Base-by-base conservation (phyloP, 2,888 invertebrate genomes). In the Antitype chi region DNA sequence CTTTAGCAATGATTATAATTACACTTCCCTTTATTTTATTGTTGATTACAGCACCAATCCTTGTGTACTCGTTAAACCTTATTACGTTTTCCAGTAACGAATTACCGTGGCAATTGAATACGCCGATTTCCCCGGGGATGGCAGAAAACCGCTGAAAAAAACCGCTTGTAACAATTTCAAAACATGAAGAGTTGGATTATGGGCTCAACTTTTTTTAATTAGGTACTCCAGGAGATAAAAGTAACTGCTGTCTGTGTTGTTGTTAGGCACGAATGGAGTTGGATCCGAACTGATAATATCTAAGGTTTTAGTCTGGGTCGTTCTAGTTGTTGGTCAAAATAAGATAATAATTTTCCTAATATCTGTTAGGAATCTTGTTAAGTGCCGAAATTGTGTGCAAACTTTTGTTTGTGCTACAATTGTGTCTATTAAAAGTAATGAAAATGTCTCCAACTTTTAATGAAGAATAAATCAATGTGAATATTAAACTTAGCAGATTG, bases 61-160 rank as follows among this genome's bases (percentile, higher is more conserved):
- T 81, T 75, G 76, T 74, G 63, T 70, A 68, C 76, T 87, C 79
- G 66, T 87, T 86, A 78, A 79, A 68, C 74, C 74, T 79, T 70
- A 86, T 86, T 86, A 87, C 66, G 73, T 86, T 82, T 82, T 68
- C 71, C 75, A 82, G 76, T 76, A 73, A 87, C 77, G 59, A 85
- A 86, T 82, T 85, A 79, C 82, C 74, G 70, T 78, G 74, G 79
- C 86, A 87, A 87, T 86, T 87, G 87, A 87, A 87, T 76, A 70
- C 79, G 69, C 70, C 85, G 71, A 87, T 87, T 86, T 86, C 86
- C 87, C 85, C 3, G 64, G 68, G 66, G 86, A 76, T 71, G 69
- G 66, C 57, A 28, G 72, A 74, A 74, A 75, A 85, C 79, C 73
- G 67, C 55, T 80, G 72, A 75, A 86, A 87, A 84, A 84, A 74